phyloP scores from a whole-genome alignment of 2,113 vertebrate genomes.

The Gasterosteus aculeatus region DNA sequence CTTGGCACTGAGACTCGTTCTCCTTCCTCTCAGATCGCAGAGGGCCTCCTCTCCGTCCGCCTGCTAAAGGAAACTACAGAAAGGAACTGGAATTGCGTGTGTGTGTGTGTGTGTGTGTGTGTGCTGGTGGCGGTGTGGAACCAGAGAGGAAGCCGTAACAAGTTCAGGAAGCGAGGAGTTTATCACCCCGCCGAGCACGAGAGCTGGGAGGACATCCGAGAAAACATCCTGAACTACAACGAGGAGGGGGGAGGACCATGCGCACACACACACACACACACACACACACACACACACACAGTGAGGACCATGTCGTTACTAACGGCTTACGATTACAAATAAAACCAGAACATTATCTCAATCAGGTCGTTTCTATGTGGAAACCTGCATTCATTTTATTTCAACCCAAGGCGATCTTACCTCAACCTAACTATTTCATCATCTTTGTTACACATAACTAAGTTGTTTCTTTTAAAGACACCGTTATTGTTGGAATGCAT shows the following conservation, averaged over 20 bases:
- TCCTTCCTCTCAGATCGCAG: slow-evolving; percentile 75
- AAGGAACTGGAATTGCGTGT: slow-evolving; percentile 41
- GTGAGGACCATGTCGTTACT: no score
- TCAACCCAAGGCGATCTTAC: no score
- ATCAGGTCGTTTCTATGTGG: background rate
- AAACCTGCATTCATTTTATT: background rate
- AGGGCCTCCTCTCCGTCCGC: slow-evolving; percentile 82
- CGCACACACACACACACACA: slow-evolving; percentile 30
- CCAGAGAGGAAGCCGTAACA: slow-evolving; percentile 86
- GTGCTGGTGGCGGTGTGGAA: slow-evolving; percentile 87
- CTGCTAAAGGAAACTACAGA: slow-evolving; percentile 21
- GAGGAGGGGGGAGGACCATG: slow-evolving; percentile 90
- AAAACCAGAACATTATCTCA: background rate
- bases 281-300: slow-evolving; percentile 32
- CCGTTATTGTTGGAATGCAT: no score
- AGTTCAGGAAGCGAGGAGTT: slow-evolving; percentile 87
- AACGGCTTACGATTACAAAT: no score
- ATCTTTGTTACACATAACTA: no score
- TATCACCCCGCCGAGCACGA: slow-evolving; percentile 88
- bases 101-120: slow-evolving; percentile 14
- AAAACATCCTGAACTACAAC: slow-evolving; percentile 90
- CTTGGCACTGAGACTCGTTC: background rate
- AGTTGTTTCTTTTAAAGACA: no score
- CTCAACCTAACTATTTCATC: no score
- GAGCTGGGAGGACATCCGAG: slow-evolving; percentile 90